These are phyloP conservation scores for Phycodurus eques DNA, from an alignment of 2,113 vertebrate species.

Conservation along the genomic window DNA sequence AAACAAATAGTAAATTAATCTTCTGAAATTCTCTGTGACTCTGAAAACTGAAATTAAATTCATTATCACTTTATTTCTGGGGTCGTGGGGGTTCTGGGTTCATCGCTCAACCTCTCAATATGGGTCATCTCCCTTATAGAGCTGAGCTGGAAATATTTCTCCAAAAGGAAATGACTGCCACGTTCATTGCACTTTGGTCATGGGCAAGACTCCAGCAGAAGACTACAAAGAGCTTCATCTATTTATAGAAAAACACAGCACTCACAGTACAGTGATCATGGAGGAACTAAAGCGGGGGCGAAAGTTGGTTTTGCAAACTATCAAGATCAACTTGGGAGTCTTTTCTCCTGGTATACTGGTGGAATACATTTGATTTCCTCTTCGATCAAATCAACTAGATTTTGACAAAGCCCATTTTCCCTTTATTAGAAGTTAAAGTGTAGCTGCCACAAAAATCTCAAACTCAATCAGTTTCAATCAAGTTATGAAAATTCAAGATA, in stretches of 20 bases:
- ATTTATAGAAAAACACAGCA: conserved; percentile 75
- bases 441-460: conserved; percentile 34
- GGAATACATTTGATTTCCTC: conserved; percentile 36
- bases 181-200: conserved; percentile 61
- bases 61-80: conserved; percentile 23
- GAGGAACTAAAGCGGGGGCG: conserved; percentile 44
- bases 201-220: conserved; percentile 47
- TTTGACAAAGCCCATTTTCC: conserved; percentile 39
- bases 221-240: conserved; percentile 69
- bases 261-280: conserved; percentile 55
- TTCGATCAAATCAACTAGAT: conserved; percentile 44
- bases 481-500: conserved; percentile 9
- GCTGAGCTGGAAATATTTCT: conserved; percentile 57
- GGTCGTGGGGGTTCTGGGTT: conserved; percentile 54
- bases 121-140: conserved; percentile 56
- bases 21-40: too few relatives aligned
- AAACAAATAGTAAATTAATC: conserved; percentile 60
- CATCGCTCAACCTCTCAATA: conserved; percentile 49
- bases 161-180: conserved; percentile 68
- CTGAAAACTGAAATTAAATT: conserved; percentile 26
- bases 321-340: conserved; percentile 45
- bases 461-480: conserved; percentile 9
- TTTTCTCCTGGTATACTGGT: conserved; percentile 31
- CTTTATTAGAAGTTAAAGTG: conserved; percentile 40
- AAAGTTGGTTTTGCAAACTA: conserved; percentile 42